phyloP scores from a whole-genome alignment of 2,113 vertebrate genomes.

The Talpa occidentalis region DNA sequence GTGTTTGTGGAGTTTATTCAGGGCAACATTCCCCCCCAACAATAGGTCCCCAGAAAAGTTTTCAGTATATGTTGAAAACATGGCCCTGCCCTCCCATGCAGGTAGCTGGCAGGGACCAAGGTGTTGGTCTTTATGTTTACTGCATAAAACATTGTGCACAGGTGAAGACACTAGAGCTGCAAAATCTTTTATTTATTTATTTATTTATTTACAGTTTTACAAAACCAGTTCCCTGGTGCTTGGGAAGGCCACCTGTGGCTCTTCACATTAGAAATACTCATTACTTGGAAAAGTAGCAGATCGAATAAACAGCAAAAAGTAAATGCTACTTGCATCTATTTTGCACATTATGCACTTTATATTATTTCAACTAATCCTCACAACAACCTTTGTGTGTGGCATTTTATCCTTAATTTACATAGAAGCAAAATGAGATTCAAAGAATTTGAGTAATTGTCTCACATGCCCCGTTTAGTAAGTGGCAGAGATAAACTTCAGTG shows the following conservation, averaged over 20 bases:
- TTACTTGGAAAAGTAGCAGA: neutral
- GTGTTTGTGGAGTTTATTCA: no score
- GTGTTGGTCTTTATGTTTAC: neutral
- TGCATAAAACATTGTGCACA: neutral
- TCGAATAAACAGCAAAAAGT: neutral
- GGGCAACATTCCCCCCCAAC: no score
- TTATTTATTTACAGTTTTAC: neutral
- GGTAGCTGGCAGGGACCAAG: neutral
- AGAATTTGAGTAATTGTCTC: neutral
- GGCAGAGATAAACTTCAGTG: neutral
- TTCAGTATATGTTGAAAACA: neutral
- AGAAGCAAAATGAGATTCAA: constrained; percentile 32
- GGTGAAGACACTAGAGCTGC: neutral
- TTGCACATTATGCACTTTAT: neutral
- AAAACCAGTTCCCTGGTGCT: neutral
- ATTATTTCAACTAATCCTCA: neutral
- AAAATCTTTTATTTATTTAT: neutral
- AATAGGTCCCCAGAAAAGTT: neutral
- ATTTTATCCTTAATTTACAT: neutral
- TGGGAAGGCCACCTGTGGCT: neutral
- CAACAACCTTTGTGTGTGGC: neutral
- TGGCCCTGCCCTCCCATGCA: neutral
- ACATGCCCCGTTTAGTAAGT: neutral
- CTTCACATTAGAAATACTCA: neutral
- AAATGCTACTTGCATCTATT: neutral